Percentiles rank a stretch among this genome's conserved stretches.
These are phyloP conservation scores for Harmothoe impar DNA, from an alignment of 2,888 invertebrate species.

Conservation along the genomic window DNA sequence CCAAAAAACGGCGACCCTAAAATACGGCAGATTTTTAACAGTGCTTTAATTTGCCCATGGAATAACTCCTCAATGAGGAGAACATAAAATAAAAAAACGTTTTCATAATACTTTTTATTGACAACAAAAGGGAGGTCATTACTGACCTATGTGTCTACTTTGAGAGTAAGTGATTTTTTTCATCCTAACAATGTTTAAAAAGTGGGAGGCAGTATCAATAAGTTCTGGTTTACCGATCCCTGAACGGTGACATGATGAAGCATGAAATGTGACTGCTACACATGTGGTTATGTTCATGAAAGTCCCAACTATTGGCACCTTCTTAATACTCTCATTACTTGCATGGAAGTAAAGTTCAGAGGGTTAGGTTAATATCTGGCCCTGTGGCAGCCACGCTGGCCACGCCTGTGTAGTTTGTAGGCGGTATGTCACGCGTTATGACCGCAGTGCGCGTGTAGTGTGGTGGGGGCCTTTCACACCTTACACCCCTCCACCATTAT, in stretches of 20 bases:
- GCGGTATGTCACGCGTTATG: conserved; percentile 33
- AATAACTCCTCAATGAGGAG: too few species aligned
- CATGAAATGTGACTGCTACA: conserved; percentile 9
- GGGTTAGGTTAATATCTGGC: background rate
- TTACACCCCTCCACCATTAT: background rate
- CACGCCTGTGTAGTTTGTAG: background rate
- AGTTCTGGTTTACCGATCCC: too few species aligned
- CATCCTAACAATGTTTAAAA: too few species aligned
- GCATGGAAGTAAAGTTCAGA: background rate
- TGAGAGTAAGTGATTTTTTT: too few species aligned
- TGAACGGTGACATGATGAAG: background rate
- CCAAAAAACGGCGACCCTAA: too few species aligned
- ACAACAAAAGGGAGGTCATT: too few species aligned
- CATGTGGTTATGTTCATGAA: conserved; percentile 10
- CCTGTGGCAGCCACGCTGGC: background rate
- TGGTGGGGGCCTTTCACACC: background rate
- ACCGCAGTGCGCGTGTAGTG: conserved; percentile 22
- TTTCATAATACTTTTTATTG: too few species aligned
- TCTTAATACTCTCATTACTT: background rate
- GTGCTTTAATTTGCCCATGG: too few species aligned
- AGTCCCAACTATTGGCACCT: background rate
- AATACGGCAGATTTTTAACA: too few species aligned
- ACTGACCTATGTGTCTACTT: too few species aligned
- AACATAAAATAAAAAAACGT: too few species aligned
- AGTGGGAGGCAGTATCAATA: too few species aligned